A percentile compares a stretch with the other conserved stretches of the same genome.
Evolutionary conservation across 2,888 invertebrate species (phyloP).

Genomic region (Eilema caniola): DNA sequence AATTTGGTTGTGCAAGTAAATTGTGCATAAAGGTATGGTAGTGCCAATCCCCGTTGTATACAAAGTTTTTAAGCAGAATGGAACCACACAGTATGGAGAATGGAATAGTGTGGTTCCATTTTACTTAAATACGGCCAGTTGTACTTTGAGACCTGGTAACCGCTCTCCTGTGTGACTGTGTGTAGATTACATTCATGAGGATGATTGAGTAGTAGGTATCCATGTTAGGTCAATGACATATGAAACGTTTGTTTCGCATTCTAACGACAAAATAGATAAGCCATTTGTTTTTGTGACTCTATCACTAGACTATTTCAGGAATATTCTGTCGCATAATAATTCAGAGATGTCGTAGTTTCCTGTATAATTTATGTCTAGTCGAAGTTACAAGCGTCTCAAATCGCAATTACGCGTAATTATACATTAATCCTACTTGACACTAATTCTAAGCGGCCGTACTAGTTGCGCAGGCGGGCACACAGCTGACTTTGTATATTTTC

Average conservation of each 20-base stretch:
- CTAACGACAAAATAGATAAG: background rate
- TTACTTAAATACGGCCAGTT: too few species aligned
- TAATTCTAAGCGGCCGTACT: constrained; percentile 29
- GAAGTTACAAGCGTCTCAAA: background rate
- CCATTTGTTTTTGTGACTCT: background rate
- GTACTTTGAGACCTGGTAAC: too few species aligned
- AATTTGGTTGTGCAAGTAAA: background rate
- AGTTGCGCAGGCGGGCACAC: constrained; percentile 32
- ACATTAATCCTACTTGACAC: constrained; percentile 19
- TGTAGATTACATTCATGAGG: background rate
- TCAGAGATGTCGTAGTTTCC: background rate
- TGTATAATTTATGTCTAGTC: background rate
- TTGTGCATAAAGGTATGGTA: background rate
- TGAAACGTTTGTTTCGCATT: background rate
- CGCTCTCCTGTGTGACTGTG: background rate
- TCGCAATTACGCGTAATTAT: constrained; percentile 13
- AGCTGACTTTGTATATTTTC: constrained; percentile 44
- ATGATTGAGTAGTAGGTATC: background rate
- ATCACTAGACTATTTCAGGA: background rate
- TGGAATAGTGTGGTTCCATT: too few species aligned
- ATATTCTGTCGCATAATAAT: background rate
- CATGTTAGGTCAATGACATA: background rate
- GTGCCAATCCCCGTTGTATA: background rate
- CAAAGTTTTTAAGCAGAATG: too few species aligned
- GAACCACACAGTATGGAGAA: too few species aligned